Evolutionary conservation across 2,797 vertebrate genomes (phyloP).

Genomic region (Sebastes diploproa): DNA sequence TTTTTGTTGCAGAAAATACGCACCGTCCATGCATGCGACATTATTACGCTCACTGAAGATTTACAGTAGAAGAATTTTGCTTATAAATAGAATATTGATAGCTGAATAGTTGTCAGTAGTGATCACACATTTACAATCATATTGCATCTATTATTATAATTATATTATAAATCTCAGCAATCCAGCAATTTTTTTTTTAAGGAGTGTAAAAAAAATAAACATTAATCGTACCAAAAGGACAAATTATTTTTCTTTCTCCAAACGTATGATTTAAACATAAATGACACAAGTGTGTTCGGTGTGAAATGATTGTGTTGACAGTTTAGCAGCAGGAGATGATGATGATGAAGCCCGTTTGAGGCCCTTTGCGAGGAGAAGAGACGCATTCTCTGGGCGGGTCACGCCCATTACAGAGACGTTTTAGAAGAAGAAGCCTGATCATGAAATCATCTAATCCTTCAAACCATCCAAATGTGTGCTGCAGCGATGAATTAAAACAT

Average conservation of each 20-base stretch:
- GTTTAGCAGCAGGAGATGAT: conserved; percentile 3
- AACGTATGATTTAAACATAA: not conserved
- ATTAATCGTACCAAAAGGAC: rapidly evolving
- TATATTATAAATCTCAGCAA: not conserved
- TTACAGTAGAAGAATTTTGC: no score
- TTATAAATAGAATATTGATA: not conserved
- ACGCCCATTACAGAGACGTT: conserved; percentile 62
- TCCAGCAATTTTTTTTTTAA: not conserved
- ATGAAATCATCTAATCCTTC: conserved; percentile 60
- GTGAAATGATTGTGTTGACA: not conserved
- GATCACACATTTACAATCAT: not conserved
- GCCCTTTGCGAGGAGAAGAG: conserved; percentile 46
- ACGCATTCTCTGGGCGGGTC: conserved; percentile 59
- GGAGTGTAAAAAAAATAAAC: not conserved
- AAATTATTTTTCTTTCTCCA: not conserved
- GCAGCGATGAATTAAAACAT: conserved; percentile 3
- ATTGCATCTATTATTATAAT: not conserved
- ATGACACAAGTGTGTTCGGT: not conserved
- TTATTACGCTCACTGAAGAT: not conserved
- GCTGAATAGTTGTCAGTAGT: not conserved
- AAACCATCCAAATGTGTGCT: conserved; percentile 41
- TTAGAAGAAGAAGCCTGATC: conserved; percentile 43
- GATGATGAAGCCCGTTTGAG: conserved; percentile 20
- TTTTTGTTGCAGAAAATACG: not conserved
- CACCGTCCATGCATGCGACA: not conserved